A percentile compares a stretch with the other conserved stretches of the same genome.
phyloP scores from a whole-genome alignment of 2,113 vertebrate genomes.

The Axis porcinus region DNA sequence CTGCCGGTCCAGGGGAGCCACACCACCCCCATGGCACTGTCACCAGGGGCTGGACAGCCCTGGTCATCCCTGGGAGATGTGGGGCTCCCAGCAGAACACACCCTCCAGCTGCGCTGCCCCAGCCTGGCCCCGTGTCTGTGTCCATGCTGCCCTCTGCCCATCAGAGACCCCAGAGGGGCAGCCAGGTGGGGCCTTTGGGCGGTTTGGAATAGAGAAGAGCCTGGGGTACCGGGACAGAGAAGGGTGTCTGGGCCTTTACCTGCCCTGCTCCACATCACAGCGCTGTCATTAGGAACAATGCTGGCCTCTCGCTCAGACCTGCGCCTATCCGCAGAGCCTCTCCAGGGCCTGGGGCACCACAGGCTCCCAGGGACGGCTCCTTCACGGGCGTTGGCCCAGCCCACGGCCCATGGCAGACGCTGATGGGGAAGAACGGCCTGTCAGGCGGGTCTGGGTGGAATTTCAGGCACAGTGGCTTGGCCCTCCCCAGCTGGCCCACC shows the following conservation, averaged over 20 bases:
- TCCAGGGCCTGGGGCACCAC: background rate
- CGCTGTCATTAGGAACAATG: fast-evolving
- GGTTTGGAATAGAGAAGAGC: background rate
- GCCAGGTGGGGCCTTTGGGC: background rate
- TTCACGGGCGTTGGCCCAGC: background rate
- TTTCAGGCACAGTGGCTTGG: background rate
- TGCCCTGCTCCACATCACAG: background rate
- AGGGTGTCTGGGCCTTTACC: background rate
- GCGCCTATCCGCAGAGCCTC: background rate
- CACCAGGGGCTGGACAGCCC: fast-evolving
- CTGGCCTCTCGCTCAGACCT: background rate
- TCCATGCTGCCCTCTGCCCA: fast-evolving
- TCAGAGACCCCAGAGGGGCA: too few relatives aligned
- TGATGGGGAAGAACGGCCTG: background rate
- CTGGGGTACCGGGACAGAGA: background rate
- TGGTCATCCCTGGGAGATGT: background rate
- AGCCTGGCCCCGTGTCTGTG: background rate
- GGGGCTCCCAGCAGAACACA: background rate
- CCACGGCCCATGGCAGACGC: background rate
- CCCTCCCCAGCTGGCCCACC: background rate
- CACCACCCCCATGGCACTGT: background rate
- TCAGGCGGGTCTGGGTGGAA: slow-evolving; percentile 2
- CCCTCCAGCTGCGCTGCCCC: background rate
- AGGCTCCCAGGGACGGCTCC: background rate
- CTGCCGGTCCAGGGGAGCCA: background rate